These are phyloP conservation scores for Nibea coibor DNA, from an alignment of 2,113 vertebrate genomes.

Conservation along the genomic window DNA sequence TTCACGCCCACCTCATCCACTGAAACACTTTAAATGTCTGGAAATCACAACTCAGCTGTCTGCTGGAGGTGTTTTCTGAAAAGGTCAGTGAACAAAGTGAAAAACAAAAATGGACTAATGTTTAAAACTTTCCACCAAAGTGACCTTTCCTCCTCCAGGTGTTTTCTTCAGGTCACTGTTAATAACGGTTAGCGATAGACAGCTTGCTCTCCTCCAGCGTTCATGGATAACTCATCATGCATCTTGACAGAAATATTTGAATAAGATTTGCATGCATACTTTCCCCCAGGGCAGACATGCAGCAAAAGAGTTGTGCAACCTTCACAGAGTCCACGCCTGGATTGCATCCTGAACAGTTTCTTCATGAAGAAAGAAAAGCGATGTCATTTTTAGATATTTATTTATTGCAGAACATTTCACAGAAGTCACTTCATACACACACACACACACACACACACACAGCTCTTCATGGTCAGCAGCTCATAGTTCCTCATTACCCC, in stretches of 20 bases:
- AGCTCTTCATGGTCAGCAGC: too few relatives aligned
- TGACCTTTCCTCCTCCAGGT: slow-evolving; percentile 34
- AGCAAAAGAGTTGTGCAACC: not conserved
- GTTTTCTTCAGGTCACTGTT: slow-evolving; percentile 4
- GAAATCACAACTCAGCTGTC: slow-evolving; percentile 23
- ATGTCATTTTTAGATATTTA: not conserved
- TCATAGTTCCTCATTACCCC: too few relatives aligned
- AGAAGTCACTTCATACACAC: too few relatives aligned
- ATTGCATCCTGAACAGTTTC: not conserved
- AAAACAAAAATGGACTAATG: not conserved
- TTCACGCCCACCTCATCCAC: slow-evolving; percentile 12
- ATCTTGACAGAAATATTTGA: slow-evolving; percentile 42
- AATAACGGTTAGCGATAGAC: not conserved
- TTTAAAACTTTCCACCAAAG: slow-evolving; percentile 20
- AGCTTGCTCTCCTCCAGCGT: not conserved
- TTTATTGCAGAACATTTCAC: not conserved
- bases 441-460: too few relatives aligned
- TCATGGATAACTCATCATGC: not conserved
- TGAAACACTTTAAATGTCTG: slow-evolving; percentile 12
- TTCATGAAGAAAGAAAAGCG: not conserved
- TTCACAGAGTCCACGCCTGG: not conserved
- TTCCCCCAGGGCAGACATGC: not conserved
- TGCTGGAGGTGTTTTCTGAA: slow-evolving; percentile 22
- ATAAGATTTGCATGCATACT: slow-evolving; percentile 45
- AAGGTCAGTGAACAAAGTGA: slow-evolving; percentile 20